These are phyloP conservation scores for Parelbella ahira DNA, from an alignment of 2,888 invertebrate genomes.

Conservation along the genomic window DNA sequence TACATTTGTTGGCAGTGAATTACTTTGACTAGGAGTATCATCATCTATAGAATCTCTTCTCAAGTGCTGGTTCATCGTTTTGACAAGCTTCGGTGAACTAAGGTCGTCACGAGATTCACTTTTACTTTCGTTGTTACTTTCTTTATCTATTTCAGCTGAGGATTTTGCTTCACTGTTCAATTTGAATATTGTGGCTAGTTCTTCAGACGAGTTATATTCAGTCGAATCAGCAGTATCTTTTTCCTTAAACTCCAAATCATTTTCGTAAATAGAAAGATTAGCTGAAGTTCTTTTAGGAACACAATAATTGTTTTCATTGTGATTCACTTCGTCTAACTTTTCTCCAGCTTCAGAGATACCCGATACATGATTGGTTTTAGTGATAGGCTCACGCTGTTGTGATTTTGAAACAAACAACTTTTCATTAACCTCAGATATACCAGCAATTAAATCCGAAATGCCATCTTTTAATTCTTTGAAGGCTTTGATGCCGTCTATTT, in stretches of 20 bases:
- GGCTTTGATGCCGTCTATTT: slow-evolving; percentile 70
- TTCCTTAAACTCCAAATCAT: slow-evolving; percentile 57
- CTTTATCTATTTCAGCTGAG: slow-evolving; percentile 31
- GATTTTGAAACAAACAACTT: slow-evolving; percentile 60
- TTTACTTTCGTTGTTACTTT: slow-evolving; percentile 32
- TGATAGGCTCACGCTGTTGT: slow-evolving; percentile 34
- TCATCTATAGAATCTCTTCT: slow-evolving; percentile 67
- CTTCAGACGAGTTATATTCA: slow-evolving; percentile 84
- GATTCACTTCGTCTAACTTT: slow-evolving; percentile 51
- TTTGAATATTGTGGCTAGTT: slow-evolving; percentile 83
- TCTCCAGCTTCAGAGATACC: slow-evolving; percentile 57
- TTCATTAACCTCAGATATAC: slow-evolving; percentile 73
- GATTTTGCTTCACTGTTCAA: slow-evolving; percentile 47
- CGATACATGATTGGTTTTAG: slow-evolving; percentile 37
- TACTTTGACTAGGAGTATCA: slow-evolving; percentile 67
- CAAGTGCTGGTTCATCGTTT: slow-evolving; percentile 68
- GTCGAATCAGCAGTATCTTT: slow-evolving; percentile 69
- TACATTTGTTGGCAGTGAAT: slow-evolving; percentile 66
- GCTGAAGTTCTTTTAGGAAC: slow-evolving; percentile 55
- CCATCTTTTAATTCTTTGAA: slow-evolving; percentile 76
- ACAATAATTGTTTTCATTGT: slow-evolving; percentile 43
- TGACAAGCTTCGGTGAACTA: slow-evolving; percentile 72
- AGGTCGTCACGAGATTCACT: slow-evolving; percentile 56
- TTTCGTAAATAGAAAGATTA: slow-evolving; percentile 69
- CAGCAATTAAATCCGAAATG: slow-evolving; percentile 73